Percentiles rank a stretch among this genome's conserved stretches.
phyloP scores from a whole-genome alignment of 1,140 invertebrate genomes.

The Episyrphus balteatus region DNA sequence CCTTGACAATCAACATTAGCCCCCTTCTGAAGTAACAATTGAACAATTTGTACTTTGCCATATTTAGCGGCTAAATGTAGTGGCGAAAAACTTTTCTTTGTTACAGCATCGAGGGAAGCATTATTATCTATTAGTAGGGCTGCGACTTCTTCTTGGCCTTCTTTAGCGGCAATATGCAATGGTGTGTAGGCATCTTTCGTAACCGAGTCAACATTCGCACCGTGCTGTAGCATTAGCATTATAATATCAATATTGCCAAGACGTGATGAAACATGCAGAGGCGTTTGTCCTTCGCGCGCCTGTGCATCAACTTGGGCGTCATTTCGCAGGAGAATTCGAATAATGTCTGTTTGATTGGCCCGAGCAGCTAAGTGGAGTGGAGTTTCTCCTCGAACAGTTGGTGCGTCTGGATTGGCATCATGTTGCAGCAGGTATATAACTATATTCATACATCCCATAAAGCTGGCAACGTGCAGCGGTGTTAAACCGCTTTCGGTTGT shows the following conservation, averaged over 20 bases:
- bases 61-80: constrained; percentile 96
- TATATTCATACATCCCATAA: constrained; percentile 99
- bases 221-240: constrained; percentile 80
- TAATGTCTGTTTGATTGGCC: constrained; percentile 94
- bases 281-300: constrained; percentile 87
- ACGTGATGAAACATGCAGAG: constrained; percentile 84
- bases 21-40: constrained; percentile 71
- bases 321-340: constrained; percentile 88
- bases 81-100: constrained; percentile 96
- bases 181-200: constrained; percentile 95
- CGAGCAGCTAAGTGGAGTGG: constrained; percentile 93
- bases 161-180: constrained; percentile 95
- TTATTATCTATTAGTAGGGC: constrained; percentile 85
- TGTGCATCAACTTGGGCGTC: constrained; percentile 91
- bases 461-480: constrained; percentile 93
- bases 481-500: constrained; percentile 76
- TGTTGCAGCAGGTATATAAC: constrained; percentile 92
- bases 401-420: constrained; percentile 86
- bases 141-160: constrained; percentile 70
- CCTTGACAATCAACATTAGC: constrained; percentile 90
- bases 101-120: constrained; percentile 78
- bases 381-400: constrained; percentile 93
- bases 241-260: constrained; percentile 91
- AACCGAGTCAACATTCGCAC: constrained; percentile 71
- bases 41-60: constrained; percentile 86